Conservation (phyloP, 30 jellyfish, hydroid and myxozoan genomes). For the Hydra vulgaris region DNA sequence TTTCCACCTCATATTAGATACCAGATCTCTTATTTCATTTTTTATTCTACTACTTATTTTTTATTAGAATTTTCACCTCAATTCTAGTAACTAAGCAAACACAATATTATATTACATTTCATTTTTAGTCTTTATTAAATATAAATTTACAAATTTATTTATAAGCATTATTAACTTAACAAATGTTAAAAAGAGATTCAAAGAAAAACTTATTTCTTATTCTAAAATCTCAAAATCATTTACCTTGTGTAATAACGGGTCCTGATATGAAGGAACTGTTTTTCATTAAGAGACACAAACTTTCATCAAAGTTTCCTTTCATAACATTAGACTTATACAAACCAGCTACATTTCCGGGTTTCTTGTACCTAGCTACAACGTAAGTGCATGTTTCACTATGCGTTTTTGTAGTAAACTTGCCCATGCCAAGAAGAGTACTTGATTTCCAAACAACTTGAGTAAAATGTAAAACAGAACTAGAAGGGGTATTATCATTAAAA, state of each 20-base stretch:
- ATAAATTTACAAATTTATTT: too few species aligned
- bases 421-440: constrained; percentile 64
- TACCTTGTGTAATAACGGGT: constrained; percentile 6
- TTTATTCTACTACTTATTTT: too few species aligned
- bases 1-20: too few species aligned
- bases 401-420: constrained; percentile 47
- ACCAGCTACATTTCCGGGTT: constrained; percentile 75
- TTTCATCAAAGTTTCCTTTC: constrained; percentile 35
- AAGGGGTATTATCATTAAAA: constrained; percentile 45
- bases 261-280: constrained; percentile 5
- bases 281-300: not conserved
- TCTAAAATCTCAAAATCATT: too few species aligned
- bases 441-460: constrained; percentile 83
- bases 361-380: constrained; percentile 72
- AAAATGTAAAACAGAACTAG: constrained; percentile 55
- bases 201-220: too few species aligned
- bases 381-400: constrained; percentile 55
- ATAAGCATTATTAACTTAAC: too few species aligned
- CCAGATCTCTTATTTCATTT: too few species aligned
- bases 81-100: too few species aligned
- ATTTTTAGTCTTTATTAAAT: too few species aligned
- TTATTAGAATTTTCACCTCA: too few species aligned
- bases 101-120: too few species aligned
- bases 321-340: constrained; percentile 49
- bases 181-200: too few species aligned